Percentiles rank a stretch among this genome's conserved stretches.
Conservation (phyloP, 2,888 invertebrate species). For the Ectemnius cavifrons region DNA sequence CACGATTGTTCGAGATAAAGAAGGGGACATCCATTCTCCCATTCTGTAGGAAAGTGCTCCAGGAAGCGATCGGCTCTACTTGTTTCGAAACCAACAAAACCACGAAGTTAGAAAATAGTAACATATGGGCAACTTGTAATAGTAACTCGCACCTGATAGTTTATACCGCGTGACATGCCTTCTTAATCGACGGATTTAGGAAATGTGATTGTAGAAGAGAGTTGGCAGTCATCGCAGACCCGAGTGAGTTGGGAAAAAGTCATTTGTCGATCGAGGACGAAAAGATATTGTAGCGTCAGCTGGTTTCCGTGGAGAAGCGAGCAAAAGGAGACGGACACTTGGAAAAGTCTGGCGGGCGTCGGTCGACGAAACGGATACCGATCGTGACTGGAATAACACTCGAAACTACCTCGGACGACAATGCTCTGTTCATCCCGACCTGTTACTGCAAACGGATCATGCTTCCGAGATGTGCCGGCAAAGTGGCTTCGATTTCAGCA, state of each 20-base stretch:
- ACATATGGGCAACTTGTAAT: no score
- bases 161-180: no score
- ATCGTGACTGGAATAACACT: slow-evolving; percentile 53
- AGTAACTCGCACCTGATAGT: no score
- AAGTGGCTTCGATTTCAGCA: slow-evolving; percentile 49
- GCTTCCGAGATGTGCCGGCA: slow-evolving; percentile 9
- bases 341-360: slow-evolving; percentile 35
- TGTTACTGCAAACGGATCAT: slow-evolving; percentile 17
- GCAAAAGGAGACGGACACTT: slow-evolving; percentile 27
- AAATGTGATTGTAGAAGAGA: no score
- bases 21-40: no score
- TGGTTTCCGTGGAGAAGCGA: slow-evolving; percentile 11
- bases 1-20: no score
- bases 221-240: no score
- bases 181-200: no score
- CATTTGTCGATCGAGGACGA: slow-evolving; percentile 27
- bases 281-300: slow-evolving; percentile 40
- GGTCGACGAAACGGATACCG: slow-evolving; percentile 29
- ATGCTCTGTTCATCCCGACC: slow-evolving; percentile 8
- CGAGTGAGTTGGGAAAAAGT: slow-evolving; percentile 24
- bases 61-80: no score
- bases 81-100: no score
- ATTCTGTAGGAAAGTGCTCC: no score
- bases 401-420: neutral
- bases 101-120: no score